These are phyloP conservation scores for Melanostoma scalare DNA, from an alignment of 2,888 invertebrate genomes.

Conservation along the genomic window DNA sequence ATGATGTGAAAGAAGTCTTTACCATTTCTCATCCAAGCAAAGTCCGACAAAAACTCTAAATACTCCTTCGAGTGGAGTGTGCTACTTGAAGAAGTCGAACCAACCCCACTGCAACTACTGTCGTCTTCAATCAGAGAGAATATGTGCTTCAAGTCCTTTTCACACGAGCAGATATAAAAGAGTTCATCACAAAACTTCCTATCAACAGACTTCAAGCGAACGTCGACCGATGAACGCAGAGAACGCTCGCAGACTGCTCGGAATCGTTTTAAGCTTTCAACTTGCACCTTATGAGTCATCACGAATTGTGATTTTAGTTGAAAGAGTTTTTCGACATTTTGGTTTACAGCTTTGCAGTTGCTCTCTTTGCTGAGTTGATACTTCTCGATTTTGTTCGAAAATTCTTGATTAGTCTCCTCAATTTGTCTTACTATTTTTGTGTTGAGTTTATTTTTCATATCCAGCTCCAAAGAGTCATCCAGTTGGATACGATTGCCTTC, in stretches of 20 bases:
- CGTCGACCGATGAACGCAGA: conserved; percentile 11
- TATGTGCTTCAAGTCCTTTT: conserved; percentile 45
- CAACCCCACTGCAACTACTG: conserved; percentile 32
- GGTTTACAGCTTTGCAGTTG: conserved; percentile 11
- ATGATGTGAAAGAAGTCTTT: neutral
- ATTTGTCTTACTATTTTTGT: conserved; percentile 17
- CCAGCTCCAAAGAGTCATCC: conserved; percentile 25
- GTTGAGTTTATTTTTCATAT: conserved; percentile 14
- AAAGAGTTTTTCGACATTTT: conserved; percentile 53
- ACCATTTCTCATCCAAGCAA: conserved; percentile 66
- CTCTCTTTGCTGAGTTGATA: conserved; percentile 31
- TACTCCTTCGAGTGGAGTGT: neutral
- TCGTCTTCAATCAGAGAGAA: conserved; percentile 54
- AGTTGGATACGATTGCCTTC: conserved; percentile 28
- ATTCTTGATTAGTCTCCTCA: conserved; percentile 20
- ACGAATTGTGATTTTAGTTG: conserved; percentile 42
- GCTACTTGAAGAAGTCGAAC: conserved; percentile 10
- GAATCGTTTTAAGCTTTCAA: conserved; percentile 49
- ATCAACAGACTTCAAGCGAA: conserved; percentile 50
- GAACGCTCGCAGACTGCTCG: conserved; percentile 18
- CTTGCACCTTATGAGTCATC: conserved; percentile 38
- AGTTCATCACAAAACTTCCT: conserved; percentile 67
- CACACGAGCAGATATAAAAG: conserved; percentile 63
- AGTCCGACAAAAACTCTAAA: conserved; percentile 46
- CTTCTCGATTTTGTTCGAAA: conserved; percentile 39